Evolutionary conservation across 2,888 invertebrate species (phyloP), one percentile per base, ranked within the genome.

Genomic region (Heliconius hortense): DNA sequence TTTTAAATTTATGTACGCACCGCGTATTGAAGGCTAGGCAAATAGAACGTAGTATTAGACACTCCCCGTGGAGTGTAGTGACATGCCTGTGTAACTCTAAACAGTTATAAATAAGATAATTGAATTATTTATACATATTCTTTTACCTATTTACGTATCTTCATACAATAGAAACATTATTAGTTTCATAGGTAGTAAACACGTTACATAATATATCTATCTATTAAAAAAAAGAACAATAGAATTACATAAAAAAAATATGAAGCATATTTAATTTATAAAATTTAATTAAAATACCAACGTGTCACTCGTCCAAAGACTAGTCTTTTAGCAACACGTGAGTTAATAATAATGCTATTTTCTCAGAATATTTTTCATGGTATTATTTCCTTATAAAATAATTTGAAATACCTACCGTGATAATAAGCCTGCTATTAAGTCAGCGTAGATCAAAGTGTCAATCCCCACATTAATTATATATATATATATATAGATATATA

Each of bases 331-430:
- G 31, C 21, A 11, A 63, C 35, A 13, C n/a, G n/a, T 35, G 21
- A 64, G 35, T 35, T 13, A 35, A 64, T 64, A 64, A 64, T 28
- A 64, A 64, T n/a, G n/a, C 24, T 13, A 64, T 39, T 39, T 66
- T 24, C 64, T 39, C 24, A 39, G 24, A 39, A 66, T 24, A 39
- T 66, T 66, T 66, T 35, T 63, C 28, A 63, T 21, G n/a, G 64
- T 35, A 64, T 39, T 64, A 35, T 60, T 60, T 64, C n/a, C 5
- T 15, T 39, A 24, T 66, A 24, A 39, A 39, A 39, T 24, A 13
- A 66, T 5, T 63, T 39, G 24, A n/a, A 64, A 39, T 24, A 66
- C 39, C 21, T 21, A 53, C 21, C 0, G 39, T 13, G 39, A 24
- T 15, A 24, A 66, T 66, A 24, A 66, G 39, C n/a, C 3, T 39